Evolutionary conservation across 2,113 vertebrate species (phyloP).

Genomic region (Lampris incognitus): DNA sequence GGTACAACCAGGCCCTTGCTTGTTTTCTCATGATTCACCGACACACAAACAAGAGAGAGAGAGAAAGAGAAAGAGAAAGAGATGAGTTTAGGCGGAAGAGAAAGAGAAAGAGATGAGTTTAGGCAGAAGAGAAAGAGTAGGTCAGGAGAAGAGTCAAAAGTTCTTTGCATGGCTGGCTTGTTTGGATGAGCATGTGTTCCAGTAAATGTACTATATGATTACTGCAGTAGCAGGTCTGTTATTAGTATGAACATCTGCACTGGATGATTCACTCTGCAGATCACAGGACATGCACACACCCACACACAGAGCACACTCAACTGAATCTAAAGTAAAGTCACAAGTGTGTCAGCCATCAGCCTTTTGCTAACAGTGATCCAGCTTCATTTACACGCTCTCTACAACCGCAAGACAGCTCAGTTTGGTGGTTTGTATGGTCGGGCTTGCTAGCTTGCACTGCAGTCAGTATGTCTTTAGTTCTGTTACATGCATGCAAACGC

Average conservation of each 20-base stretch:
- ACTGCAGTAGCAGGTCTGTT: slow-evolving; percentile 30
- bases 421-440: no score
- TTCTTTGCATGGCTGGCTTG: background rate
- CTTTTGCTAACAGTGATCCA: slow-evolving; percentile 21
- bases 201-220: slow-evolving; percentile 28
- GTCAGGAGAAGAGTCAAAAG: slow-evolving; percentile 15
- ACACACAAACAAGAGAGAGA: no score
- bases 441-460: no score
- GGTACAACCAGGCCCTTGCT: background rate
- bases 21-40: no score
- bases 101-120: background rate
- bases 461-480: no score
- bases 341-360: slow-evolving; percentile 12
- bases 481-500: no score
- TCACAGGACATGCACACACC: slow-evolving; percentile 13
- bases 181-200: slow-evolving; percentile 3
- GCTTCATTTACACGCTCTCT: background rate
- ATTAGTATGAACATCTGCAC: slow-evolving; percentile 20
- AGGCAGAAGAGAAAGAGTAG: background rate
- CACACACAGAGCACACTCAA: background rate
- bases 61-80: no score
- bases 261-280: slow-evolving; percentile 22
- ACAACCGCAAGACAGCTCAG: background rate
- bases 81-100: no score
- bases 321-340: background rate